Evolutionary conservation across 1,140 invertebrate genomes (phyloP).

Genomic region (Brachionus rubens): DNA sequence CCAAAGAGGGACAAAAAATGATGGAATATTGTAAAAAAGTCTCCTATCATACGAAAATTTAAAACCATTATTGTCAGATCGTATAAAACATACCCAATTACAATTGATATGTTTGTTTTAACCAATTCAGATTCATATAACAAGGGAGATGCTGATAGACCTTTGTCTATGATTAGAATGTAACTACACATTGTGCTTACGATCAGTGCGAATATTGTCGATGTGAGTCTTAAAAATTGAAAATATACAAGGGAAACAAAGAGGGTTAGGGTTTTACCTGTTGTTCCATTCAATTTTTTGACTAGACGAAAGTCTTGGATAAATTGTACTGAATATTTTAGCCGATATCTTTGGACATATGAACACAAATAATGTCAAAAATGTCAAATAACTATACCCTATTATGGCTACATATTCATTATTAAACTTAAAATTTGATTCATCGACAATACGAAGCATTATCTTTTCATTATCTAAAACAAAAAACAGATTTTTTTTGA

Average conservation of each 20-base stretch:
- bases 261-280: too few species aligned
- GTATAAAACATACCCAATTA: conserved; percentile 47
- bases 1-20: conserved; percentile 55
- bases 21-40: conserved; percentile 55
- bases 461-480: conserved; percentile 24
- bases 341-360: not conserved
- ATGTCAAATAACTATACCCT: not conserved
- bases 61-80: conserved; percentile 53
- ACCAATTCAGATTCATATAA: conserved; percentile 48
- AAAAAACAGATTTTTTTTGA: too few species aligned
- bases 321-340: not conserved
- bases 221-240: conserved; percentile 50
- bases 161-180: conserved; percentile 52
- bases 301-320: not conserved
- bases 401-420: conserved; percentile 24
- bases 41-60: conserved; percentile 54
- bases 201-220: conserved; percentile 52
- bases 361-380: conserved; percentile 1
- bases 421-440: conserved; percentile 26
- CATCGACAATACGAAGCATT: conserved; percentile 38
- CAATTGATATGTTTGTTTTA: conserved; percentile 44
- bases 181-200: conserved; percentile 55
- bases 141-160: conserved; percentile 52
- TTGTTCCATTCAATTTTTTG: conserved; percentile 46
- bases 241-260: too few species aligned